Evolutionary conservation across 2,888 invertebrate genomes (phyloP).

Genomic region (Sericinus montela): DNA sequence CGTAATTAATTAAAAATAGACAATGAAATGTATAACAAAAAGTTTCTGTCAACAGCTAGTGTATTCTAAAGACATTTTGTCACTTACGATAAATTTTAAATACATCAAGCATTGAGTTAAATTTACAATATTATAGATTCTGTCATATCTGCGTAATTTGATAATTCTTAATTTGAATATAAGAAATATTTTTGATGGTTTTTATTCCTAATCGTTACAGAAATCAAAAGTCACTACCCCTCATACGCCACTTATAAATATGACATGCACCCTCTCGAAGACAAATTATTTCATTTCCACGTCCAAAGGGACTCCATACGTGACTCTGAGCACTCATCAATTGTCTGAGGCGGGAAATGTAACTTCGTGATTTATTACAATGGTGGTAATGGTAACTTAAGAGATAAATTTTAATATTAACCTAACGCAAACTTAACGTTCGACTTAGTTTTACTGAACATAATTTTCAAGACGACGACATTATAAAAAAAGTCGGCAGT

Average conservation of each 20-base stretch:
- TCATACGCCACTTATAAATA: constrained; percentile 48
- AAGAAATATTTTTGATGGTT: too few relatives aligned
- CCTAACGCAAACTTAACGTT: constrained; percentile 13
- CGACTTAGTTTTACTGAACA: constrained; percentile 12
- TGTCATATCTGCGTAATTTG: too few relatives aligned
- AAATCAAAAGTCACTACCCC: constrained; percentile 55
- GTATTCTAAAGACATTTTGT: too few relatives aligned
- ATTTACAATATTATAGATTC: too few relatives aligned
- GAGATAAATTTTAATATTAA: constrained; percentile 20
- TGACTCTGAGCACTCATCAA: constrained; percentile 63
- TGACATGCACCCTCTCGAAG: constrained; percentile 75
- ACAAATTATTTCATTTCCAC: constrained; percentile 79
- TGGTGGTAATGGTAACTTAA: constrained; percentile 43
- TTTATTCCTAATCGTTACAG: too few relatives aligned
- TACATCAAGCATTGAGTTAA: too few relatives aligned
- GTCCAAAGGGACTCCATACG: constrained; percentile 64
- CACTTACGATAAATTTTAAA: too few relatives aligned
- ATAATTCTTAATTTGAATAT: too few relatives aligned
- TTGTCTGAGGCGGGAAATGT: constrained; percentile 48
- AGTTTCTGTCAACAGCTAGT: too few relatives aligned
- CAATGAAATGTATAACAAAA: too few relatives aligned
- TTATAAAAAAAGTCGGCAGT: too few relatives aligned
- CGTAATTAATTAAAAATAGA: too few relatives aligned
- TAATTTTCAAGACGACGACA: constrained; percentile 13
- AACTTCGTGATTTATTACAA: constrained; percentile 54